These are phyloP conservation scores for Melieria picta DNA, from an alignment of 2,888 invertebrate genomes.

Conservation along the genomic window DNA sequence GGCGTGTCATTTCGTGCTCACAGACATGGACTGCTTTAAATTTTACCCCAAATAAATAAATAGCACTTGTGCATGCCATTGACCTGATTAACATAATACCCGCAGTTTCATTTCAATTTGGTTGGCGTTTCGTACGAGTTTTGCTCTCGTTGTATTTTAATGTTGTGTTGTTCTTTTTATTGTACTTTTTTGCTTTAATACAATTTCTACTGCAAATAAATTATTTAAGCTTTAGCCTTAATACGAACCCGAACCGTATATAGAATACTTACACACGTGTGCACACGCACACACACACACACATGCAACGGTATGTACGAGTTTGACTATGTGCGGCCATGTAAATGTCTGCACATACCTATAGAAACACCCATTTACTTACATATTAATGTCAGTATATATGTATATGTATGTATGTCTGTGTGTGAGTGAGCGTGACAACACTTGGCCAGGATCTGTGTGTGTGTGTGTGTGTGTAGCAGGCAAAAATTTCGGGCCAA, in stretches of 20 bases:
- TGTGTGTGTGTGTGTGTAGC: not conserved
- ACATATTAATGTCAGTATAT: not conserved
- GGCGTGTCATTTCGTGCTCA: no score
- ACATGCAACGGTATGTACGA: not conserved
- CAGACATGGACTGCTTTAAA: not conserved
- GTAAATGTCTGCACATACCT: not conserved
- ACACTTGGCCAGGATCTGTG: no score
- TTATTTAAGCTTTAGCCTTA: slow-evolving; percentile 13
- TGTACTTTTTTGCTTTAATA: slow-evolving; percentile 10
- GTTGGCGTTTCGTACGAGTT: not conserved
- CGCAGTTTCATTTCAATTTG: slow-evolving; percentile 32
- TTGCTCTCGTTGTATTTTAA: not conserved
- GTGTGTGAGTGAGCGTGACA: not conserved
- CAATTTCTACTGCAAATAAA: slow-evolving; percentile 20
- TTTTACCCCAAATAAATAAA: slow-evolving; percentile 25
- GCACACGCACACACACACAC: slow-evolving; percentile 2
- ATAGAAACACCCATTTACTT: slow-evolving; percentile 1
- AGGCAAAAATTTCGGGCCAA: no score
- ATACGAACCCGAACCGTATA: not conserved
- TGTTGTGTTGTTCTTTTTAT: slow-evolving; percentile 5
- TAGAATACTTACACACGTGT: not conserved
- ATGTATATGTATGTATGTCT: not conserved
- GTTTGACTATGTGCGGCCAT: not conserved
- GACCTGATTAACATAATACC: slow-evolving; percentile 38
- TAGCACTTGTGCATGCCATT: slow-evolving; percentile 32